Conservation (phyloP, 2,888 invertebrate genomes). For the Pseudolycoriella hygida region DNA sequence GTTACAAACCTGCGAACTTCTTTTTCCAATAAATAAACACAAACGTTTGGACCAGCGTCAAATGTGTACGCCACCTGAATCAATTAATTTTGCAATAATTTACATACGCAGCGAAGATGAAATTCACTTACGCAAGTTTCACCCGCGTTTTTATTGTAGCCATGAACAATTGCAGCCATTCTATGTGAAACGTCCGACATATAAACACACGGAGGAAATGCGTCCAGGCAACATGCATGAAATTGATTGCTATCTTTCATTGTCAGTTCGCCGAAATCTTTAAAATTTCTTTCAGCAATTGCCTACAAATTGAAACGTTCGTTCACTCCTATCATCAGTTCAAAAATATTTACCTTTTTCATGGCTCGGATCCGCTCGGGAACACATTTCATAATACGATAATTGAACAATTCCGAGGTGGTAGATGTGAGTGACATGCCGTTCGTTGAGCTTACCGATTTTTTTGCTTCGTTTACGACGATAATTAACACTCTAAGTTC, state of each 20-base stretch:
- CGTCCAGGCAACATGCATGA: constrained; percentile 84
- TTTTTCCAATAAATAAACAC: constrained; percentile 63
- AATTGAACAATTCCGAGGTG: constrained; percentile 67
- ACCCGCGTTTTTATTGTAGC: constrained; percentile 45
- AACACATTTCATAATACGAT: constrained; percentile 54
- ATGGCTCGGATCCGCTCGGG: constrained; percentile 49
- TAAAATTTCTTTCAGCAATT: constrained; percentile 50
- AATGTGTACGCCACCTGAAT: constrained; percentile 72
- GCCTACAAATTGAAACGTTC: constrained; percentile 16
- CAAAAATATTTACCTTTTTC: constrained; percentile 13
- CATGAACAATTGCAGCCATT: constrained; percentile 64
- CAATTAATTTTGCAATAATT: background rate
- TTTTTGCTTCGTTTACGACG: constrained; percentile 68
- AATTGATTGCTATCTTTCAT: constrained; percentile 97
- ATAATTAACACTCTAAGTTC: constrained; percentile 76
- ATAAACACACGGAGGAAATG: constrained; percentile 86
- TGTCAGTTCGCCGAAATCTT: constrained; percentile 74
- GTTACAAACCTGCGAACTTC: constrained; percentile 51
- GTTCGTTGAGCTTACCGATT: constrained; percentile 68
- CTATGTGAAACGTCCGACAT: constrained; percentile 76
- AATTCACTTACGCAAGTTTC: background rate
- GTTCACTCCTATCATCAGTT: background rate
- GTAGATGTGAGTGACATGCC: constrained; percentile 72
- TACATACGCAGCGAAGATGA: background rate
- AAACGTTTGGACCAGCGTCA: constrained; percentile 97